phyloP scores from a whole-genome alignment of 2,113 vertebrate genomes.

The Rhinolophus sinicus region DNA sequence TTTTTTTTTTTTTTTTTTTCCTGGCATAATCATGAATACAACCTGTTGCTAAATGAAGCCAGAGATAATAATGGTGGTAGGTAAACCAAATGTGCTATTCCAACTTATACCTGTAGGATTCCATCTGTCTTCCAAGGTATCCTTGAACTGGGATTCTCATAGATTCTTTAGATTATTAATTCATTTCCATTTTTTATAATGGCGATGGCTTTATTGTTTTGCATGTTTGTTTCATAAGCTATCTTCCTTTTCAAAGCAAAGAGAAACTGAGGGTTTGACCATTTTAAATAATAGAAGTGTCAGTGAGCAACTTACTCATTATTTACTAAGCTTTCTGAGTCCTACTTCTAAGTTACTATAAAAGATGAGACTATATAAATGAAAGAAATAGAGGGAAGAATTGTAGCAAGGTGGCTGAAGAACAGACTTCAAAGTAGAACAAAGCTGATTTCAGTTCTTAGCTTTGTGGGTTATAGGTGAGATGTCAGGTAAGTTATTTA shows the following conservation, averaged over 20 bases:
- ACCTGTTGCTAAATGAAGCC: background rate
- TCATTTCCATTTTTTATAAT: constrained; percentile 12
- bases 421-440: background rate
- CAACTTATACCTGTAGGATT: background rate
- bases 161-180: background rate
- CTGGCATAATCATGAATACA: background rate
- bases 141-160: background rate
- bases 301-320: background rate
- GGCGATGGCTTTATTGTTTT: background rate
- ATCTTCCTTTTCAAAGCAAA: background rate
- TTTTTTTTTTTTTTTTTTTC: background rate
- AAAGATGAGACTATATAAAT: background rate
- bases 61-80: background rate
- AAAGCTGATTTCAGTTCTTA: background rate
- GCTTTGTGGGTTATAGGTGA: background rate
- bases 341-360: background rate
- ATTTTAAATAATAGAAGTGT: background rate
- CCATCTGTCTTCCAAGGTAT: background rate
- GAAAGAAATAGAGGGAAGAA: background rate
- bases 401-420: background rate
- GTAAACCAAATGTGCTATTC: background rate
- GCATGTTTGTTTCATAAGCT: background rate
- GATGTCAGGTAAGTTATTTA: background rate
- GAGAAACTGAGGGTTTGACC: background rate
- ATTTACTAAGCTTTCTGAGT: background rate